phyloP scores from a whole-genome alignment of 2,888 invertebrate genomes.

The Physocephala rufipes region DNA sequence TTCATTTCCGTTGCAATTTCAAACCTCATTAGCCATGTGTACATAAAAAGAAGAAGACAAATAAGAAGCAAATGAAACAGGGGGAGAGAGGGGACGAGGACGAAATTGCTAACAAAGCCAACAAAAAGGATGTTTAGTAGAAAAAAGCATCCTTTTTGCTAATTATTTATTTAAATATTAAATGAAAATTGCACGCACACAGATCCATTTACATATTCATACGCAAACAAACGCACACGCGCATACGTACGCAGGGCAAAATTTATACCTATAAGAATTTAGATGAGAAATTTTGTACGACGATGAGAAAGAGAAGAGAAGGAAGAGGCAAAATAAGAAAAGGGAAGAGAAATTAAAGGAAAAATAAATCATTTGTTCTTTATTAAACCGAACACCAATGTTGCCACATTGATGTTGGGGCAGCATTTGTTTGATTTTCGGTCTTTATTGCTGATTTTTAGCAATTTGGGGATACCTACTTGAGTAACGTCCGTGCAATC shows the following conservation, averaged over 20 bases:
- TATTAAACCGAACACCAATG: too few relatives aligned
- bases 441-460: too few relatives aligned
- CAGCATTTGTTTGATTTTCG: too few relatives aligned
- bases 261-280: neutral
- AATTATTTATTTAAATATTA: conserved; percentile 65
- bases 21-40: conserved; percentile 61
- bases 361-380: too few relatives aligned
- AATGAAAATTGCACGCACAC: conserved; percentile 52
- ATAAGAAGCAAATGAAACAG: neutral
- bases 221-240: conserved; percentile 48
- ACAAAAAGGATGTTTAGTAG: neutral
- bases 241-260: conserved; percentile 1
- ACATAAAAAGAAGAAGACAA: conserved; percentile 29
- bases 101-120: neutral
- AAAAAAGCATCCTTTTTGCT: conserved; percentile 56
- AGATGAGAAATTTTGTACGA: too few relatives aligned
- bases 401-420: too few relatives aligned
- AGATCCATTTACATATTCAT: too few relatives aligned
- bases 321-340: too few relatives aligned
- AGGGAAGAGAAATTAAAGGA: too few relatives aligned
- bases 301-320: too few relatives aligned
- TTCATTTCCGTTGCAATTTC: conserved; percentile 56
- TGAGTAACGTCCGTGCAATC: too few relatives aligned
- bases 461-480: too few relatives aligned
- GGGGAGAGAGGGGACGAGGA: neutral